Evolutionary conservation across 1,140 invertebrate genomes (phyloP), one percentile per base, ranked within the genome.

Genomic region (Anastrepha ludens): DNA sequence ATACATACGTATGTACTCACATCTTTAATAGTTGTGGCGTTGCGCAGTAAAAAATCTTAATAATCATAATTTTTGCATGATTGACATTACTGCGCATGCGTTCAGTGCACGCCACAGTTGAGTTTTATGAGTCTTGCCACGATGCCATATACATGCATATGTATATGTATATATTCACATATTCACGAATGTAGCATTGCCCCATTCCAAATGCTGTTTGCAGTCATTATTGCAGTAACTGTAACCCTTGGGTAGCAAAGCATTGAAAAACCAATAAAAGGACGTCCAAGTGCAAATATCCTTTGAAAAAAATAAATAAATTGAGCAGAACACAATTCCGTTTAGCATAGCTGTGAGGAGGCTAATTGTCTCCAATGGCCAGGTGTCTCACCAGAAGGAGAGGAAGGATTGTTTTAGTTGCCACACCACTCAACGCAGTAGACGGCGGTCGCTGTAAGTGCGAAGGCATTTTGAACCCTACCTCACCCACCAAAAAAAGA

Each of bases 21-120:
- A 62, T 15, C 9, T 6, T 62, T 62, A 62, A 15, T 9, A 20
- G 8, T 55, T 78, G 29, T 50, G 47, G 6, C 41, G 74, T 81
- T 41, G 74, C 74, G 74, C 74, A 88, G 67, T 88, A 86, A 88
- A 20, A 64, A 88, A 88, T 86, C 58, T 78, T 88, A 88, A 88
- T 88, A 88, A 88, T 88, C 50, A 85, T 88, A 88, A 88, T 74
- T 86, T 88, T 86, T 88, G 87, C 87, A 88, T 88, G 87, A 88
- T 88, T 88, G 87, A 88, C 87, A 88, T 88, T 88, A 86, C 86
- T 88, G 81, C 85, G 55, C 85, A 88, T 88, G 87, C 87, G 70
- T 86, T 65, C 47, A 81, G 47, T 81, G 74, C 74, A 81, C 74
- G 74, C 74, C 55, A 81, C 74, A 55, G 7, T 81, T n/a, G 20